These are phyloP conservation scores for Lordiphosa mommai DNA, from an alignment of 1,140 invertebrate genomes.

Conservation along the genomic window DNA sequence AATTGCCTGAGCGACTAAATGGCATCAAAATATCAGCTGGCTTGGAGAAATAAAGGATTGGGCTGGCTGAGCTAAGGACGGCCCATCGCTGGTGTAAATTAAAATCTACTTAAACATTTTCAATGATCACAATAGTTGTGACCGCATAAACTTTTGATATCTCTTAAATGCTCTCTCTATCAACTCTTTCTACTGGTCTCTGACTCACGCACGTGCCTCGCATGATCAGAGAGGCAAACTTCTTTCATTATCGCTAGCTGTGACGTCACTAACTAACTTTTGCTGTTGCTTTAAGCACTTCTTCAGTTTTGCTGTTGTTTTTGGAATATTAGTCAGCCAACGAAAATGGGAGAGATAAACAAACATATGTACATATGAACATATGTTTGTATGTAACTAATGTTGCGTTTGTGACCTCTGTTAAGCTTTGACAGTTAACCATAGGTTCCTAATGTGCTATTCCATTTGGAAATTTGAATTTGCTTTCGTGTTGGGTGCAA, in stretches of 20 bases:
- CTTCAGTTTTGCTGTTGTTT: too few species aligned
- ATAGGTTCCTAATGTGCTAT: constrained; percentile 7
- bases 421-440: constrained; percentile 9
- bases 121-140: not conserved
- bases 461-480: constrained; percentile 21
- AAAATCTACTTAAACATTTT: too few species aligned
- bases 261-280: constrained; percentile 60
- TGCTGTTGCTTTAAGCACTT: constrained; percentile 18
- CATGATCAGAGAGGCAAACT: constrained; percentile 33
- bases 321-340: not conserved
- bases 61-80: too few species aligned
- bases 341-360: not conserved
- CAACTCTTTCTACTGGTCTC: constrained; percentile 16
- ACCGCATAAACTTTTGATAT: constrained; percentile 1
- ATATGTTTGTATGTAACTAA: too few species aligned
- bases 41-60: too few species aligned
- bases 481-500: constrained; percentile 29
- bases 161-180: not conserved
- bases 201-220: constrained; percentile 52
- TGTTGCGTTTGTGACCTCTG: constrained; percentile 33
- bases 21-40: too few species aligned
- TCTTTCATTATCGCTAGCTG: constrained; percentile 42
- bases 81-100: too few species aligned
- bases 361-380: not conserved
- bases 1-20: too few species aligned